These are phyloP conservation scores for Botia kubotai DNA, from an alignment of 2,797 vertebrate genomes.

Conservation along the genomic window DNA sequence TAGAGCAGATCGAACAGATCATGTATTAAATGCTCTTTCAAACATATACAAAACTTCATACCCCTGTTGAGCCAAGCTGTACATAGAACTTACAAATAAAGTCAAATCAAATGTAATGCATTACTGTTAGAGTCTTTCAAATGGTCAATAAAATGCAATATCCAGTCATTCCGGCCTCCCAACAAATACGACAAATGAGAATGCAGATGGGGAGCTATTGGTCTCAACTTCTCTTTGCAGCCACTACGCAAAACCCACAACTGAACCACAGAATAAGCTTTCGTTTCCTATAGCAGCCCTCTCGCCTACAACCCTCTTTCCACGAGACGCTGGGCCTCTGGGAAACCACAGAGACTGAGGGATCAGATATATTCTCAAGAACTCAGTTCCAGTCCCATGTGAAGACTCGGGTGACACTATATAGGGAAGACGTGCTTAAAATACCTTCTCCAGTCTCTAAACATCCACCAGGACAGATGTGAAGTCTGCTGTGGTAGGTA, in stretches of 20 bases:
- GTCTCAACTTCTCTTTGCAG: slow-evolving; percentile 35
- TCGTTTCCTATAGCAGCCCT: background rate
- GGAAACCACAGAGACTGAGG: background rate
- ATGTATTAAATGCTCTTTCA: slow-evolving; percentile 8
- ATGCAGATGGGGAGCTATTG: background rate
- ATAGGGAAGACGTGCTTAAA: slow-evolving; percentile 7
- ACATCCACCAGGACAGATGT: slow-evolving; percentile 2
- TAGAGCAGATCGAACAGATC: slow-evolving; percentile 17
- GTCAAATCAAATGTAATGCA: background rate
- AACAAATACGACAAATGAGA: too few species aligned
- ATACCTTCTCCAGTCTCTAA: slow-evolving; percentile 9
- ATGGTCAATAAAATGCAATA: background rate
- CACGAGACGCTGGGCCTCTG: background rate
- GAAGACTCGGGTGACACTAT: background rate
- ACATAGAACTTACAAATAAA: background rate
- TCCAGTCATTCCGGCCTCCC: too few species aligned
- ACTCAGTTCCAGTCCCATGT: background rate
- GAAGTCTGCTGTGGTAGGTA: background rate
- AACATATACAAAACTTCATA: background rate
- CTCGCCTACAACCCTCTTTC: background rate
- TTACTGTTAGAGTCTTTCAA: background rate
- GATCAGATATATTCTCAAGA: slow-evolving; percentile 3
- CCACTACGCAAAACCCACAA: slow-evolving; percentile 39
- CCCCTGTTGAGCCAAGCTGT: background rate
- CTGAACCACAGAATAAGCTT: slow-evolving; percentile 6